phyloP scores from a whole-genome alignment of 1,140 invertebrate species.

The Aphis craccivora region DNA sequence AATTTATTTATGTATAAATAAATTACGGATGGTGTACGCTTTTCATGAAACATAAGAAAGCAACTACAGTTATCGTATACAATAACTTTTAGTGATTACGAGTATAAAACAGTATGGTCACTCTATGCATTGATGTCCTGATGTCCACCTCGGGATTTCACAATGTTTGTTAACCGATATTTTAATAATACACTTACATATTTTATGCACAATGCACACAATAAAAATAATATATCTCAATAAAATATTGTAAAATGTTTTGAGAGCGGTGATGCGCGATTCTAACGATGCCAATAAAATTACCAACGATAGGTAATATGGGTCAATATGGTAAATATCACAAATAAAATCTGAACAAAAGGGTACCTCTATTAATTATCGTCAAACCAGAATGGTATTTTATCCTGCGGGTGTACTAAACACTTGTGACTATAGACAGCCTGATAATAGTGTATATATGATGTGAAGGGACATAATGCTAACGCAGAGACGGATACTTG shows the following conservation, averaged over 20 bases:
- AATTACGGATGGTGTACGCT: not conserved
- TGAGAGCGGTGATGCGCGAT: not conserved
- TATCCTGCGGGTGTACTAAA: not conserved
- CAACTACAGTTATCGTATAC: not conserved
- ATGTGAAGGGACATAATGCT: not conserved
- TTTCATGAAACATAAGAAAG: not conserved
- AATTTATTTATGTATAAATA: conserved; percentile 7
- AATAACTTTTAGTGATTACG: not conserved
- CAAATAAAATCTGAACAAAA: not conserved
- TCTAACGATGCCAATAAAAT: not conserved
- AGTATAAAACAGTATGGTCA: not conserved
- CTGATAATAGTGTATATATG: not conserved
- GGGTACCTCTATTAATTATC: not conserved
- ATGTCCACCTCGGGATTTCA: not conserved
- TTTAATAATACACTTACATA: not conserved
- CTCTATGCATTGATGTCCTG: not conserved
- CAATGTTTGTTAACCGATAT: not conserved
- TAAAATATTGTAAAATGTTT: not conserved
- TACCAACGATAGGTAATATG: not conserved
- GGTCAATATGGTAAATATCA: not conserved
- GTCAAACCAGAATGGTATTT: not conserved
- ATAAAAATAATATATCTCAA: not conserved
- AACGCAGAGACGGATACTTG: not conserved
- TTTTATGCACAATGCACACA: not conserved
- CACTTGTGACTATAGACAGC: not conserved